Percentiles rank a stretch among this genome's conserved stretches.
Evolutionary conservation across 2,113 vertebrate species (phyloP).

Genomic region (Podiceps cristatus): DNA sequence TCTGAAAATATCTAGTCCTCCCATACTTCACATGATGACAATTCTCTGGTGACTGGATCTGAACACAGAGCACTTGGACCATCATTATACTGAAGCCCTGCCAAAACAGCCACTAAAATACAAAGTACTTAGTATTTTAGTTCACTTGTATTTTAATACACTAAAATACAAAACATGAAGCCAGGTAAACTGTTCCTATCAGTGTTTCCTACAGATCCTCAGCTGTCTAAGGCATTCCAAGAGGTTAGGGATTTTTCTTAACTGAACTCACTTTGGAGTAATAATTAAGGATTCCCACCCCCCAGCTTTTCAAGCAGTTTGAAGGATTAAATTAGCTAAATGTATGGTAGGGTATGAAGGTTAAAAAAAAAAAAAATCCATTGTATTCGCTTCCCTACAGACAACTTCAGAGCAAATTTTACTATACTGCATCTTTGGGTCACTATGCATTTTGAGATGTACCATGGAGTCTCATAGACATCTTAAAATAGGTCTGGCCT

Average conservation of each 20-base stretch:
- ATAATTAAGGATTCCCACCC: neutral
- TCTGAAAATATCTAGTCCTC: slow-evolving; percentile 35
- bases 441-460: neutral
- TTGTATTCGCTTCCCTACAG: neutral
- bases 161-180: neutral
- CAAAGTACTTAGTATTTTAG: neutral
- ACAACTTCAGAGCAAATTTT: neutral
- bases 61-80: neutral
- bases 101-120: neutral
- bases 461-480: neutral
- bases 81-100: neutral
- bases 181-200: neutral
- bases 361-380: neutral
- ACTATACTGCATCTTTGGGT: neutral
- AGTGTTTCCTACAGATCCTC: neutral
- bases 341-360: neutral
- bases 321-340: neutral
- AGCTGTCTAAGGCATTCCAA: slow-evolving; percentile 14
- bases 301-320: neutral
- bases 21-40: neutral
- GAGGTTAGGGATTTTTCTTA: slow-evolving; percentile 13
- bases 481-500: neutral
- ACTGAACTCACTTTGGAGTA: neutral
- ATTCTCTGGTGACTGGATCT: slow-evolving; percentile 5
- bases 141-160: neutral